Evolutionary conservation across 2,888 invertebrate genomes (phyloP).

Genomic region (Volucella zonaria): DNA sequence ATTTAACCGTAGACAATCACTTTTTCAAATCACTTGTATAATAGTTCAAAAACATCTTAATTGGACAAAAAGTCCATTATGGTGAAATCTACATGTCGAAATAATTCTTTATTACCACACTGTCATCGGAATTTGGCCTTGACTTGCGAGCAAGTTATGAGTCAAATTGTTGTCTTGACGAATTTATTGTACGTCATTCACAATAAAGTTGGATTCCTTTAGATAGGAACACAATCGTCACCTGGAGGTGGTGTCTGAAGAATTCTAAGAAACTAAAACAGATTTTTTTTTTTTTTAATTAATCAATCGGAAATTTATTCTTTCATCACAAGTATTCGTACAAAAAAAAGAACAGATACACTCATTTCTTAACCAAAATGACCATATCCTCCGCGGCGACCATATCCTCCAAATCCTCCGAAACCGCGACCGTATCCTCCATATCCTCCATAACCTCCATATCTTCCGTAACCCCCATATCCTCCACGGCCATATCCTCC

Average conservation of each 20-base stretch:
- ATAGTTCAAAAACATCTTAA: background rate
- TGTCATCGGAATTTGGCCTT: background rate
- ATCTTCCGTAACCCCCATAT: conserved; percentile 64
- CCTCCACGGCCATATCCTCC: conserved; percentile 74
- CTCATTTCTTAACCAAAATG: conserved; percentile 49
- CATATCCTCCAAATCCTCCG: conserved; percentile 33
- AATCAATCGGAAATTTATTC: too few relatives aligned
- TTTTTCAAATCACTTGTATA: background rate
- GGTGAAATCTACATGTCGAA: background rate
- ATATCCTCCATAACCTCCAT: conserved; percentile 48
- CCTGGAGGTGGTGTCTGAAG: too few relatives aligned
- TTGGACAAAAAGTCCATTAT: conserved; percentile 5
- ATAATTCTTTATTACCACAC: background rate
- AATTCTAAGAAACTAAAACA: too few relatives aligned
- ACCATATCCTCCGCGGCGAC: conserved; percentile 45
- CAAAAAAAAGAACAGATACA: too few relatives aligned
- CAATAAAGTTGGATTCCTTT: background rate
- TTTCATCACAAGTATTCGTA: too few relatives aligned
- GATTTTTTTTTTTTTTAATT: too few relatives aligned
- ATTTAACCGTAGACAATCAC: background rate
- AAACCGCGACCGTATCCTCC: conserved; percentile 39
- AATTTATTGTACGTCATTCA: background rate
- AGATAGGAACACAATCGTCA: too few relatives aligned
- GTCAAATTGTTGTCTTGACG: background rate
- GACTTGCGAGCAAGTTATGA: background rate